Base-by-base conservation (phyloP, 2,797 vertebrate species). In the Fistularia tabacaria region DNA sequence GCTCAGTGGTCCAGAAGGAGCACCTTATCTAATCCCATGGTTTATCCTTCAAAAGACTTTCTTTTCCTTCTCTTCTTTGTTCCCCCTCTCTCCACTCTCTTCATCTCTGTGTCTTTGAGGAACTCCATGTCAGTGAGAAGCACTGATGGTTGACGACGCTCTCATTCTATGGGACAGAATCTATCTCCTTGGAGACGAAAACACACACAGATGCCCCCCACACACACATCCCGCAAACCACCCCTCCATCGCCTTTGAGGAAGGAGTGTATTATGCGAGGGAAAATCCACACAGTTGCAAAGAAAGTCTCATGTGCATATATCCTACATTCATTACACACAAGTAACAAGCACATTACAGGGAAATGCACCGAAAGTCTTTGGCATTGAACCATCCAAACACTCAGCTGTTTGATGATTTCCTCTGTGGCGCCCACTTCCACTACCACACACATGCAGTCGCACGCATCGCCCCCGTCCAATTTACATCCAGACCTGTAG, bases 31-130 rank as follows among this genome's bases (percentile, higher is more conserved):
- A 92, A 92, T 91, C 89, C 88, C 80, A 54, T 56, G 86, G 84
- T 91, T 92, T 91, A 91, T 89, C 87, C 89, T 88, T 91, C 86
- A 91, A 92, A 92, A 89, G 88, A 80, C 85, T 84, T 76, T 74
- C 74, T 83, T 77, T 79, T 71, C 75, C 71, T 76, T 64, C 51
- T 46, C 67, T 41, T 62, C 74, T 74, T 79, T 78, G 66, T 80
- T 81, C 66, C 67, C 70, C 63, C 60, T 51, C 71, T 59, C 57
- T 60, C 57, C 54, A 70, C 68, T 52, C 69, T 58, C 76, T 81
- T 80, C 73, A 81, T 81, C 79, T 77, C 66, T n/a, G 59, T 38
- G 80, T 79, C 81, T 87, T 84, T 87, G 84, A 85, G 83, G 83
- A 86, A 82, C 79, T 81, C 69, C 45, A 38, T 71, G 80, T 85